Base-by-base conservation (phyloP, 1,140 invertebrate species). In the Solenopsis fugax region DNA sequence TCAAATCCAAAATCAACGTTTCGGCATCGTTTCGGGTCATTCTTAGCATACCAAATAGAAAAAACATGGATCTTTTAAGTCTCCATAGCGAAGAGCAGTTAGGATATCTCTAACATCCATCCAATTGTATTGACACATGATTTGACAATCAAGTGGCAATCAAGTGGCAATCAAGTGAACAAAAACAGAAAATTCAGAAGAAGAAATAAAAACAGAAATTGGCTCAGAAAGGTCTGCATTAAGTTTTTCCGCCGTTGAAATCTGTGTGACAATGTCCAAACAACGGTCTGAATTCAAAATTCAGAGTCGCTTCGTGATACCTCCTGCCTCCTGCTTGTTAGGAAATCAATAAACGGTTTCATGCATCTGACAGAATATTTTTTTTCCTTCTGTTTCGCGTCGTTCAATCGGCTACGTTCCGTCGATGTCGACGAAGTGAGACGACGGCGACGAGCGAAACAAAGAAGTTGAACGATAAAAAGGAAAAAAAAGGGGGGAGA, bases 331-430 rank as follows among this genome's bases (percentile, higher is more conserved):
- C 18, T 18, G 37, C 54, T 85, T n/a, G 56, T 73, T 62, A 65
- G 72, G 48, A 85, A 50, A 85, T 85, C 81, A 76, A 85, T 85
- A 76, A 45, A 76, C n/a, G 56, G 4, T 37, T 52, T 50, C 56
- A 29, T 76, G 58, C 48, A 62, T 65, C 18, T 76, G 71, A 76
- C 71, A 75, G 69, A 24, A 2, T 62, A 85, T 56, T 41, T 21
- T 41, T 67, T 64, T 4, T 50, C 41, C 12, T 60, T 50, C 13
- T 48, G 9, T 34, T 18, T 34, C 60, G 13, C 29, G 73, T 65
- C 73, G 81, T 41, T 62, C 71, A 9, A 76, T 75, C 71, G 24
- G 10, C 16, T 16, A 29, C n/a, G 29, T 78, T 65, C 45, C 7
- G 56, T 75, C 52, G 41, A 45, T 24, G 21, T 62, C 58, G 58